These are phyloP conservation scores for Gracilinanus agilis DNA, from an alignment of 2,113 vertebrate genomes.

Conservation along the genomic window DNA sequence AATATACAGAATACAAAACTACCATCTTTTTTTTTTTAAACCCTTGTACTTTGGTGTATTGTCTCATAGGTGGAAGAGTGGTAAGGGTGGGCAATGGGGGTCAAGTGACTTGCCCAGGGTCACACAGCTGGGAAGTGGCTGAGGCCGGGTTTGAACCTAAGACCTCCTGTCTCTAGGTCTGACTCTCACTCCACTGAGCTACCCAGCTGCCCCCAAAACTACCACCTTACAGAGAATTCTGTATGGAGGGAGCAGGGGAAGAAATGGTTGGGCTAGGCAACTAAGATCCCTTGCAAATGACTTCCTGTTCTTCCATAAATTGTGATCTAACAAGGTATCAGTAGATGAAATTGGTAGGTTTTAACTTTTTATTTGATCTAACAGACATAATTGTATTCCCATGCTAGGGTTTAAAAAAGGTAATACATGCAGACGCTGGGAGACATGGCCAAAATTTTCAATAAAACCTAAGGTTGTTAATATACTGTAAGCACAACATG, in stretches of 20 bases:
- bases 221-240: neutral
- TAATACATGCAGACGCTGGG: neutral
- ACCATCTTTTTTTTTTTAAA: too few relatives aligned
- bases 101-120: too few relatives aligned
- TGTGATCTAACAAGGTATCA: neutral
- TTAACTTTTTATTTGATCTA: neutral
- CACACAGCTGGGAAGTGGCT: too few relatives aligned
- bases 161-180: too few relatives aligned
- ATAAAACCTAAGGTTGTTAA: neutral
- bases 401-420: neutral
- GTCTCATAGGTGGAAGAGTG: too few relatives aligned
- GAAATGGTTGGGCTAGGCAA: neutral
- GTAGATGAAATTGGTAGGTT: neutral
- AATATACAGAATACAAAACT: neutral
- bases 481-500: neutral
- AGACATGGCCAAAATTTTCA: neutral
- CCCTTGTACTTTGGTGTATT: too few relatives aligned
- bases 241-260: neutral
- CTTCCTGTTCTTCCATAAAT: neutral
- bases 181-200: too few relatives aligned
- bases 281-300: neutral
- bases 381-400: neutral
- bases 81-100: too few relatives aligned
- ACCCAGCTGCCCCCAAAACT: too few relatives aligned
- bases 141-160: too few relatives aligned